These are phyloP conservation scores for Triops longicaudatus DNA, from an alignment of 1,140 invertebrate species.

Conservation along the genomic window DNA sequence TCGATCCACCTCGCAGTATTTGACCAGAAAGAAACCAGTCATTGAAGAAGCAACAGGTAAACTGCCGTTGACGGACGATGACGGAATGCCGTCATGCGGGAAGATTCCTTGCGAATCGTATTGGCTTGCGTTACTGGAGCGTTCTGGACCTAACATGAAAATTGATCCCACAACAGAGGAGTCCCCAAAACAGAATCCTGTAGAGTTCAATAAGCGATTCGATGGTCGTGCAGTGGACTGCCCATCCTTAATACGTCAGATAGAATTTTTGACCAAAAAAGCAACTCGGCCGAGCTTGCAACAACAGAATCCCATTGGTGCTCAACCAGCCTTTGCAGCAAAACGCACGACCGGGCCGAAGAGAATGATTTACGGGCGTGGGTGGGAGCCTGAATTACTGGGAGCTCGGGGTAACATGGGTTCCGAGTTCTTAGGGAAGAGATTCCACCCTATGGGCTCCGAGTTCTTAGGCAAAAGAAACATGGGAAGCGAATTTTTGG, in stretches of 20 bases:
- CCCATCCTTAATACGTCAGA: neutral
- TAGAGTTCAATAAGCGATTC: neutral
- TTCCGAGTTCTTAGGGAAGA: neutral
- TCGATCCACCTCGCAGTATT: too few species aligned
- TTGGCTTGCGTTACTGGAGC: neutral
- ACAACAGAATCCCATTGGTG: neutral
- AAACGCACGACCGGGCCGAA: neutral
- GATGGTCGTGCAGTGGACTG: neutral
- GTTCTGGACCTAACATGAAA: neutral
- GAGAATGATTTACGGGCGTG: slow-evolving; percentile 9
- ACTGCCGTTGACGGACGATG: neutral
- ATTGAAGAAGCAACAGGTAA: neutral
- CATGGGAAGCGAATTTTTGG: slow-evolving; percentile 26
- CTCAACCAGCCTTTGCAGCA: neutral
- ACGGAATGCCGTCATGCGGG: neutral
- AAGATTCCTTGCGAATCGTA: neutral
- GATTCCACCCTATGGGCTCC: neutral
- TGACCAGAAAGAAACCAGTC: too few species aligned
- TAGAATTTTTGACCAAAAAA: neutral
- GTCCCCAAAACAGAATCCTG: neutral
- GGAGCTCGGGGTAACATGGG: neutral
- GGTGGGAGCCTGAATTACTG: neutral
- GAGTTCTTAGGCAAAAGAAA: neutral
- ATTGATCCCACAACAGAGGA: neutral
- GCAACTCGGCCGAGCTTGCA: neutral